Base-by-base conservation (phyloP, 2,888 invertebrate genomes). In the Apomyelois bistriatella region DNA sequence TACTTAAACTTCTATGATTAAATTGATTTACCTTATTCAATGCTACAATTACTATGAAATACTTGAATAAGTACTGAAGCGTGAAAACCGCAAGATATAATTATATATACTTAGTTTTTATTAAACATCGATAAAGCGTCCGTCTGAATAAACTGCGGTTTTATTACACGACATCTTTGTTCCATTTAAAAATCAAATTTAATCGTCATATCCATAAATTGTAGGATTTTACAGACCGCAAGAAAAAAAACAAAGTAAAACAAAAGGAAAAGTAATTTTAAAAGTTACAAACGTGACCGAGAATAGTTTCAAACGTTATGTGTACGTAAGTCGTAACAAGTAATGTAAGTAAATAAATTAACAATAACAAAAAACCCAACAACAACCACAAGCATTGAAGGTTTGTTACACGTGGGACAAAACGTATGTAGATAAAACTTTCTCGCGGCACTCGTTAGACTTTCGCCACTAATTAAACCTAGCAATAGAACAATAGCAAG, bases 391-490 rank as follows among this genome's bases (percentile, higher is more conserved):
- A 32, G 8, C 61, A 66, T 64, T 76, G 79, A 77, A 76, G 72
- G 60, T 55, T 55, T 70, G 74, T 74, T 64, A 70, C 75, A 72
- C 78, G 74, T 76, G 80, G 75, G 74, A 76, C 64, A 66, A 62
- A 65, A 57, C 67, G 69, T 70, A 70, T 72, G 71, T 73, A 73
- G 70, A 22, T 22, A 62, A 68, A 75, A 84, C 83, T 86, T 86
- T 87, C 85, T 74, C 85, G 79, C 66, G 67, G 71, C 75, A 76
- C 81, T 83, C 82, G 81, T 82, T 81, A 82, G 77, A 88, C 89
- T 89, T 89, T 89, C 89, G 82, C 88, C 82, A 64, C 79, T 88
- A 88, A 88, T 89, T 89, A 88, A 83, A 82, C 74, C 67, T 72
- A 70, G 74, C 79, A 71, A 75, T 82, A 75, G 82, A 88, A 89